Conservation (phyloP, 2,113 vertebrate genomes). For the Misgurnus anguillicaudatus region DNA sequence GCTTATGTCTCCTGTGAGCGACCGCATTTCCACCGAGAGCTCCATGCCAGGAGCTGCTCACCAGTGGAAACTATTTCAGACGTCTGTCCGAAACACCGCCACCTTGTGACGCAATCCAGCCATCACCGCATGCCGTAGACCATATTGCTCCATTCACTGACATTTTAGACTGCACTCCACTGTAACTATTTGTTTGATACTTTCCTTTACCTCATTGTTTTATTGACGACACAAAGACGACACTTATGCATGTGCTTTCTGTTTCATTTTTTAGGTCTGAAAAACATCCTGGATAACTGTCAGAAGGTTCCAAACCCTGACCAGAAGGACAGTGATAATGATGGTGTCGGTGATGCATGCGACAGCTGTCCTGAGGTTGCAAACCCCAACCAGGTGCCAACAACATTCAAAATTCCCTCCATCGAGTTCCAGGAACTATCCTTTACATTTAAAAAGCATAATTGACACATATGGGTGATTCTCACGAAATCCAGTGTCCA, state of each 20-base stretch:
- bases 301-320: slow-evolving; percentile 83
- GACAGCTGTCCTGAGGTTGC: slow-evolving; percentile 91
- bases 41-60: slow-evolving; percentile 64
- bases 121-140: slow-evolving; percentile 10
- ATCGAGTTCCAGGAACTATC: no score
- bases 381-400: slow-evolving; percentile 92
- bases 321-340: slow-evolving; percentile 86
- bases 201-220: neutral
- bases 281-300: slow-evolving; percentile 94
- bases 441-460: no score
- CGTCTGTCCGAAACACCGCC: slow-evolving; percentile 61
- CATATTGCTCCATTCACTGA: slow-evolving; percentile 1
- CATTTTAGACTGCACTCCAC: slow-evolving; percentile 9
- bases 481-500: no score
- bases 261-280: slow-evolving; percentile 79
- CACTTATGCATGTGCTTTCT: neutral
- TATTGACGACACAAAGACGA: neutral
- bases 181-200: neutral
- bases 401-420: neutral
- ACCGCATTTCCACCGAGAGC: slow-evolving; percentile 67
- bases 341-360: slow-evolving; percentile 93
- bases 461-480: no score
- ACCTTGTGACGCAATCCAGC: slow-evolving; percentile 34
- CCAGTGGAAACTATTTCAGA: slow-evolving; percentile 73
- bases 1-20: slow-evolving; percentile 70